Evolutionary conservation across 2,797 vertebrate genomes (phyloP).

Genomic region (Ficedula albicollis): DNA sequence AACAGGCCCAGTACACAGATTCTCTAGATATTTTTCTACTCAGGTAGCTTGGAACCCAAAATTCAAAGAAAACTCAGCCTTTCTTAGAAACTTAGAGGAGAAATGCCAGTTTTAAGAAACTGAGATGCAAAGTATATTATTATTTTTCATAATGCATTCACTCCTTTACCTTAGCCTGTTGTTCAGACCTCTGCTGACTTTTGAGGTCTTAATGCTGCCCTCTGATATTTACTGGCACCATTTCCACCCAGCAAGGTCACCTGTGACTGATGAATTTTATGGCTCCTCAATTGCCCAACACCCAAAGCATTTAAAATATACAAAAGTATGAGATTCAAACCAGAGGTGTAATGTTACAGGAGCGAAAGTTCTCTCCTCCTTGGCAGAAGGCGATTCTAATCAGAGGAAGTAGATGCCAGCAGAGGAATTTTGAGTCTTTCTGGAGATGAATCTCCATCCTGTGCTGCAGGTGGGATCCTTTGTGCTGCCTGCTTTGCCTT

Average conservation of each 20-base stretch:
- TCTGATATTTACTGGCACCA: neutral
- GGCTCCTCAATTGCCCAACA: neutral
- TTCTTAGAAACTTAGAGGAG: neutral
- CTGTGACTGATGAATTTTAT: neutral
- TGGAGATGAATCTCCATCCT: neutral
- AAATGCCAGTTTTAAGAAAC: neutral
- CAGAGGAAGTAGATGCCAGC: neutral
- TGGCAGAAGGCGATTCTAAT: too few species aligned
- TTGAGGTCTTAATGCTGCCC: neutral
- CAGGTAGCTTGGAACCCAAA: neutral
- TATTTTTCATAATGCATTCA: neutral
- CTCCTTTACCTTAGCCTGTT: neutral
- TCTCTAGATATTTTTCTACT: neutral
- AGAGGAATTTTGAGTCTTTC: neutral
- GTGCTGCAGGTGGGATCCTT: neutral
- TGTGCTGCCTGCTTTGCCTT: neutral
- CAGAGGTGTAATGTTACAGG: neutral
- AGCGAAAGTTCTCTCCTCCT: neutral
- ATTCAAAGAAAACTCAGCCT: neutral
- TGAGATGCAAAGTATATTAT: neutral
- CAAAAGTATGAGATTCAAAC: neutral
- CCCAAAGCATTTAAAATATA: neutral
- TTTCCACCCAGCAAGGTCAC: neutral
- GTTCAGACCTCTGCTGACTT: neutral
- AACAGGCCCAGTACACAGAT: neutral